Base-by-base conservation (phyloP, 2,797 vertebrate species). In the Sciurus vulgaris region DNA sequence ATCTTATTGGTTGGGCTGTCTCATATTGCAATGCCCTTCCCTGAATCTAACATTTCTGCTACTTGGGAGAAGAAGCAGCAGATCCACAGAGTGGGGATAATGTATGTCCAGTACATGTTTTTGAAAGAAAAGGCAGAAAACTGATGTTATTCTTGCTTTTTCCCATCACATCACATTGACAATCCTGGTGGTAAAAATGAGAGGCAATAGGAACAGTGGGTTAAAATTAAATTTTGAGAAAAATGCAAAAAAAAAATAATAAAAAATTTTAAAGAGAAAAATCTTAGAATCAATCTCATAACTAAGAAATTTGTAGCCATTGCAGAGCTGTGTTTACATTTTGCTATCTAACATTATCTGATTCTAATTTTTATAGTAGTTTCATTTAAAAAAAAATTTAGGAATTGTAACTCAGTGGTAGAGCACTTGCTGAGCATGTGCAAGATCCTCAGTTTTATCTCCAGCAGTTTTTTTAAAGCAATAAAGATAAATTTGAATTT, bases 171-270 rank as follows among this genome's bases (percentile, higher is more conserved):
- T 35, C n/a, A 10, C 9, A 24, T 5, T 54, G 47, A 13, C 15
- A 77, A 18, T 28, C 35, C 49, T 83, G 26, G 26, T 90, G 86
- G 79, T 78, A 18, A 69, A 89, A 95, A 41, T 2, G 51, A 87
- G n/a, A 18, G 7, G 20, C 86, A 74, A 56, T 14, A 54, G 18
- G 28, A 24, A 94, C 33, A 87, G 3, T 12, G 17, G 9, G 8
- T 87, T 41, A 82, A 86, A 93, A 61, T 56, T 2, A 82, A 85
- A 86, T 38, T 94, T 82, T 77, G 12, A 96, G 88, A 92, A 78
- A 38, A 86, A 49, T 6, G 4, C 4, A 5, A 61, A 41, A 63
- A 59, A 5, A 51, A 41, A 63, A n/a, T n/a, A 67, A 38, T 38
- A 38, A 38, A n/a, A 49, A 59, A 2, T 54, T 61, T 54, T 70